Conservation (phyloP, 1,140 invertebrate genomes). For the Spodoptera litura region DNA sequence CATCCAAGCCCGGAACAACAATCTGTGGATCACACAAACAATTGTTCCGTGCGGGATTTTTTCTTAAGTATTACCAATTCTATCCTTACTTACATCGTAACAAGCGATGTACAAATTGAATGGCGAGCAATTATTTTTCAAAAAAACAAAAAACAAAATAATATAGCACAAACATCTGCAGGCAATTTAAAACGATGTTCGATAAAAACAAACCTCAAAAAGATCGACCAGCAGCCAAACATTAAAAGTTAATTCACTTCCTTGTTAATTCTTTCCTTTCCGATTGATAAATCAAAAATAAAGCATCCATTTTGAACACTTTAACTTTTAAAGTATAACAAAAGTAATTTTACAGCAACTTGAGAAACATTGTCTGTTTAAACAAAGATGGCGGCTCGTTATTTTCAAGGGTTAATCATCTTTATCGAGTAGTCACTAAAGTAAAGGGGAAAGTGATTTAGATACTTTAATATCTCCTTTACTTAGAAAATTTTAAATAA, state of each 20-base stretch:
- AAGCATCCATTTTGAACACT: constrained; percentile 36
- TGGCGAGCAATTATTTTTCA: too few relatives aligned
- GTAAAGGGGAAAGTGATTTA: constrained; percentile 38
- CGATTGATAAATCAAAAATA: constrained; percentile 31
- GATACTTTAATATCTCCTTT: constrained; percentile 32
- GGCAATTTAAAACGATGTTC: too few relatives aligned
- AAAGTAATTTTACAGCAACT: constrained; percentile 60
- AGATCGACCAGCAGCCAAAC: background rate
- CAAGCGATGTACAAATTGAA: too few relatives aligned
- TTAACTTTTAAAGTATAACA: constrained; percentile 49
- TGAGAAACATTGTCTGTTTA: constrained; percentile 58
- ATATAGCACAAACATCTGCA: too few relatives aligned
- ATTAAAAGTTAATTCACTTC: background rate
- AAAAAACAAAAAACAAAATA: too few relatives aligned
- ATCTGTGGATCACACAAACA: too few relatives aligned
- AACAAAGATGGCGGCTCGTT: constrained; percentile 56
- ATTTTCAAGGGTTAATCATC: constrained; percentile 62
- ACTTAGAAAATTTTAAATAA: constrained; percentile 9
- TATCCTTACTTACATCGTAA: too few relatives aligned
- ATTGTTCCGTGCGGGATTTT: too few relatives aligned
- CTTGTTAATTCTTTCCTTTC: background rate
- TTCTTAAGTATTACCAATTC: too few relatives aligned
- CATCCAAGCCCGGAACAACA: too few relatives aligned
- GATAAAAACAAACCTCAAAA: too few relatives aligned
- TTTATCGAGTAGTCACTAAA: constrained; percentile 53